Conservation (phyloP, 2,113 vertebrate species). For the Martes martes region DNA sequence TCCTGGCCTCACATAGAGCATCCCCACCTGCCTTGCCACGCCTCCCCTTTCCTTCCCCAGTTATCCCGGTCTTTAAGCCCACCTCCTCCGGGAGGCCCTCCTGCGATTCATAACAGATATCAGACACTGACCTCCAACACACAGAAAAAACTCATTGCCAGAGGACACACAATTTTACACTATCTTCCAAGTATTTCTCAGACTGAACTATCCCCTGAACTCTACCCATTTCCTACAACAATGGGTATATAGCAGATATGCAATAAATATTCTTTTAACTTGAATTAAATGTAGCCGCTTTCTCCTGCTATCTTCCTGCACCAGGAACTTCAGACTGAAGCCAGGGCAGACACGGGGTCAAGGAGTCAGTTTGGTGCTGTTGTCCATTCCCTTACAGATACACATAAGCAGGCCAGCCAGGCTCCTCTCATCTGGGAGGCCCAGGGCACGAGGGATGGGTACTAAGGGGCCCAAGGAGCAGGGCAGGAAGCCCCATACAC, state of each 20-base stretch:
- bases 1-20: background rate
- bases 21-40: background rate
- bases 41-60: background rate
- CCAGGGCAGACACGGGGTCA: background rate
- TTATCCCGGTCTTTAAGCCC: background rate
- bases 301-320: background rate
- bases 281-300: background rate
- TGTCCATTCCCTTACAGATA: background rate
- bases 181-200: background rate
- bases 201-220: background rate
- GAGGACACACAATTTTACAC: background rate
- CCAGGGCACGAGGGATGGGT: background rate
- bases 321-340: background rate
- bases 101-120: background rate
- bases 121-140: background rate
- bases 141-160: background rate
- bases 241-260: background rate
- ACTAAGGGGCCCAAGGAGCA: background rate
- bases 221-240: background rate
- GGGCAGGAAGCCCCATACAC: background rate
- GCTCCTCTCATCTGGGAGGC: background rate
- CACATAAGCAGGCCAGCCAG: background rate
- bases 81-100: background rate
- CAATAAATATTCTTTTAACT: background rate
- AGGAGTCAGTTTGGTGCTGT: background rate